These are phyloP conservation scores for Sula dactylatra DNA, from an alignment of 2,113 vertebrate genomes.

Conservation along the genomic window DNA sequence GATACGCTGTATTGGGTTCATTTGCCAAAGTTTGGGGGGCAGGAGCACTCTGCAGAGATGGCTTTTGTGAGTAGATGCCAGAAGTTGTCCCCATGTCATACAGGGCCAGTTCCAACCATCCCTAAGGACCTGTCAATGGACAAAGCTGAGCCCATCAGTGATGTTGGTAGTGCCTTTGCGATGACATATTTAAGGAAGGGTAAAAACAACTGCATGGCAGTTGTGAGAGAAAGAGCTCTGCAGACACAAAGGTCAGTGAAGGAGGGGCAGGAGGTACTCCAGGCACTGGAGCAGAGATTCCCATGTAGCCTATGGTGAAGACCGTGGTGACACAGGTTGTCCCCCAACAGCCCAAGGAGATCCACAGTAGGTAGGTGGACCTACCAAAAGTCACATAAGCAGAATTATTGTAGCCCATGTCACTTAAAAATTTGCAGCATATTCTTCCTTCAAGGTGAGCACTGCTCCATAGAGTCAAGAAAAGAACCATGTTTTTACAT, in stretches of 20 bases:
- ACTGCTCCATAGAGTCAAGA: neutral
- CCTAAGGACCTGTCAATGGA: rapidly evolving
- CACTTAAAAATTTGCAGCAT: neutral
- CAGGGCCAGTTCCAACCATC: neutral
- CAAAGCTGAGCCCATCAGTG: neutral
- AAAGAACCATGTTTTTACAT: neutral
- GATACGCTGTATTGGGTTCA: neutral
- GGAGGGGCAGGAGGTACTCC: neutral
- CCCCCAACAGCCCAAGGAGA: neutral
- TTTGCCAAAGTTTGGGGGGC: neutral
- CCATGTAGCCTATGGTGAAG: rapidly evolving
- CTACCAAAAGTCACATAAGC: neutral
- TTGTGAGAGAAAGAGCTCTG: neutral
- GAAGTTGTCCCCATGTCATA: neutral
- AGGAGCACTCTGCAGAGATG: neutral
- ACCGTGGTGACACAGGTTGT: neutral
- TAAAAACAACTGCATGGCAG: neutral
- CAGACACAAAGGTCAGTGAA: neutral
- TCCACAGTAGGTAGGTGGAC: neutral
- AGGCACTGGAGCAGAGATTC: neutral
- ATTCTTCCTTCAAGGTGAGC: neutral
- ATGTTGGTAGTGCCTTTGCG: rapidly evolving
- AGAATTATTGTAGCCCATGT: neutral
- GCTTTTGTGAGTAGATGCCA: neutral
- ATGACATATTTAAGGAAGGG: neutral